Percentiles rank a stretch among this genome's conserved stretches.
phyloP scores from a whole-genome alignment of 2,888 invertebrate genomes.

The Coremacera marginata region DNA sequence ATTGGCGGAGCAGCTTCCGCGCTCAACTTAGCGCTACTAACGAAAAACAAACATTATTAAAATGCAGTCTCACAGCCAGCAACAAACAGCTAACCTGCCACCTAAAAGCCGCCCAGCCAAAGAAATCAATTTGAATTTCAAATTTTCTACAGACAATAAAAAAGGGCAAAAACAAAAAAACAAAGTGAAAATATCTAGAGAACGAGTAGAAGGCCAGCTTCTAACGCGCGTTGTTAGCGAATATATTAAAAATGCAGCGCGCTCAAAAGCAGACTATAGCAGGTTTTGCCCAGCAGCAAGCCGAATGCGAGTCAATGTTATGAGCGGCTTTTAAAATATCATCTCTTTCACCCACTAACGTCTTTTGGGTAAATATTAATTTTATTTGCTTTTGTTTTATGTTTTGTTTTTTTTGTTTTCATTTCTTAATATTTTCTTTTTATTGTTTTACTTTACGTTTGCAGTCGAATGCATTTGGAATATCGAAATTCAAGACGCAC shows the following conservation, averaged over 20 bases:
- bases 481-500: constrained; percentile 33
- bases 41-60: constrained; percentile 40
- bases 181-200: background rate
- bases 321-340: background rate
- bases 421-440: background rate
- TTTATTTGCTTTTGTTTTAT: constrained; percentile 32
- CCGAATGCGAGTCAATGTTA: constrained; percentile 17
- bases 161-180: background rate
- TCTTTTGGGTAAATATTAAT: constrained; percentile 13
- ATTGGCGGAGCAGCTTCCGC: background rate
- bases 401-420: constrained; percentile 1
- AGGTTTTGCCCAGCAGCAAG: background rate
- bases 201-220: background rate
- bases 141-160: constrained; percentile 23
- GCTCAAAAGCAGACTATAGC: constrained; percentile 2
- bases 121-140: constrained; percentile 36
- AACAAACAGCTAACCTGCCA: background rate
- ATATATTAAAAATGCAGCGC: constrained; percentile 23
- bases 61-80: constrained; percentile 20
- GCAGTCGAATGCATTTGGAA: constrained; percentile 28
- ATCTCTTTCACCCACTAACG: background rate
- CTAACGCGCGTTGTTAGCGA: background rate
- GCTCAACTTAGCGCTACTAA: constrained; percentile 2
- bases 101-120: background rate
- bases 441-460: background rate